Base-by-base conservation (phyloP, 2,113 vertebrate genomes). In the Centropus bengalensis region DNA sequence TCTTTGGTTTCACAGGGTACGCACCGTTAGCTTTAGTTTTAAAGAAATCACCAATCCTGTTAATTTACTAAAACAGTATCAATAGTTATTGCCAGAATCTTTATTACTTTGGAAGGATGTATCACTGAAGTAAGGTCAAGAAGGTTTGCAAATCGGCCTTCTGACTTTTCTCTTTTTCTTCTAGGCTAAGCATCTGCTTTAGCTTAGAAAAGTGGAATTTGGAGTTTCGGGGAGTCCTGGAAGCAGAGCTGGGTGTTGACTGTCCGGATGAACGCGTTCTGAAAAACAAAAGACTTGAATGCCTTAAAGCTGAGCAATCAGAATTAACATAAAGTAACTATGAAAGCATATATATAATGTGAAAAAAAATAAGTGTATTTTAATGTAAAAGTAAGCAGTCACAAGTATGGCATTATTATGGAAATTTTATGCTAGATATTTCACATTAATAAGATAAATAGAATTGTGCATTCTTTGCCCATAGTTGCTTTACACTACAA, bases 101-200 rank as follows among this genome's bases (percentile, higher is more conserved):
- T 88, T 89, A 90, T 91, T 94, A 88, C 60, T 86, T 55, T 44
- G 15, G 87, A 82, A 58, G 45, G 62, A 85, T 5, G 24, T 55
- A 14, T 33, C 77, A 79, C 94, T 98, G 99, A 82, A 99, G 98
- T 70, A 98, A 99, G 82, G 97, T 98, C 19, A 99, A 97, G 95
- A 99, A 99, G 91, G 98, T 98, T 97, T 98, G 98, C 88, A 99
- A 97, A 80, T 98, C 98, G 54, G 97, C 93, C 73, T 98, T 98
- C 94, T 98, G 98, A 76, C 47, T 98, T 82, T 97, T 96, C 73
- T 97, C 96, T 73, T 95, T 98, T 92, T 98, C 98, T 89, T 98
- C 98, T 78, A 98, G 96, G 95, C 95, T 95, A 44, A 99, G 98
- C 38, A 99, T 97, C 96, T 97, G 97, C 97, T 98, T 99, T 86